Evolutionary conservation across 2,113 vertebrate genomes (phyloP), one percentile per base, ranked within the genome.

Genomic region (Erythrocercus mccallii): DNA sequence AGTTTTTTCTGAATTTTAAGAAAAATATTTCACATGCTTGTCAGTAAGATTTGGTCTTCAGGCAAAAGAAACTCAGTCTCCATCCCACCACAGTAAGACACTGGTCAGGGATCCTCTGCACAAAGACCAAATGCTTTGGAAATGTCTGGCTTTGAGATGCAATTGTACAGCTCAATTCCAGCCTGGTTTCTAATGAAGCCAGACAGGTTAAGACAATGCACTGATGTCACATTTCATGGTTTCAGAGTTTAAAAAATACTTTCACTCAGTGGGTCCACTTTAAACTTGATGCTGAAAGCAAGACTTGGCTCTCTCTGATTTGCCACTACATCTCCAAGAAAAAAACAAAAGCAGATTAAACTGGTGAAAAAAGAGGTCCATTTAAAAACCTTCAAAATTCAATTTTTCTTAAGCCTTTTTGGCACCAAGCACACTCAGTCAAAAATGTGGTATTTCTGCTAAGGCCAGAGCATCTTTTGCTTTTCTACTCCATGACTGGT

Each of bases 381-480:
- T 15, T 88, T 20, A n/a, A 70, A 92, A 80, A 4, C 11, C 7
- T 73, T 62, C 64, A 64, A 12, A 47, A 38, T 47, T 77, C 38
- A 78, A 56, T 77, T 78, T 83, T 35, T 56, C 24, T 51, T 58
- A 86, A 71, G 24, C 23, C 48, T 84, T 66, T 64, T 1, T 68
- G 35, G 27, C 44, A 83, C 14, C 15, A 53, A 88, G 47, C 23
- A 78, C 12, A 76, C 5, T 15, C 15, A 86, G 51, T 8, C 47
- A 86, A 74, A 94, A 64, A 44, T 21, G 12, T 51, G 15, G 21
- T 53, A 51, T 71, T 92, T 86, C 44, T 94, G 27, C 56, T 68
- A 28, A 88, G 21, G 80, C 6, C 10, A 70, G 28, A 71, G 14
- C 9, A 4, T 13, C 31, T 84, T 86, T 44, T 68, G 24, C 20